These are phyloP conservation scores for Nemoura dubitans DNA, from an alignment of 2,888 invertebrate genomes.

Conservation along the genomic window DNA sequence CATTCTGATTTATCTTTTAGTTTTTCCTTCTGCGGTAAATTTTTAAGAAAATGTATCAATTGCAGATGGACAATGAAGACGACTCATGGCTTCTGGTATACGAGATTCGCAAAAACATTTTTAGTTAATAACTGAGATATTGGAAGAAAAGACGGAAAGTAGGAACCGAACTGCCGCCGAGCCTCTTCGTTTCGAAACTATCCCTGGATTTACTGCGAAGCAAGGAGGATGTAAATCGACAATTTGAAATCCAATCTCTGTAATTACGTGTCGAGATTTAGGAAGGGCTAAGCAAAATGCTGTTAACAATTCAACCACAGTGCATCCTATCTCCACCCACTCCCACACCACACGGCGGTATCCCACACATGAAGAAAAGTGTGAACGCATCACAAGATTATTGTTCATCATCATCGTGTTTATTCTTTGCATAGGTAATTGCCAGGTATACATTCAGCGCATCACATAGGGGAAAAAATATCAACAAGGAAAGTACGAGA, in stretches of 20 bases:
- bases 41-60: not conserved
- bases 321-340: not conserved
- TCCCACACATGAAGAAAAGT: not conserved
- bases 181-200: too few relatives aligned
- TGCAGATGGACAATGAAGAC: not conserved
- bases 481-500: not conserved
- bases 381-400: not conserved
- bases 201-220: not conserved
- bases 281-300: not conserved
- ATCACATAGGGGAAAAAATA: not conserved
- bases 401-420: not conserved
- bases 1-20: not conserved
- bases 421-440: not conserved
- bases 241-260: not conserved
- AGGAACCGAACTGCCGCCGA: not conserved
- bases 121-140: not conserved
- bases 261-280: not conserved
- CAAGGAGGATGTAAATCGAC: not conserved
- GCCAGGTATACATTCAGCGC: not conserved
- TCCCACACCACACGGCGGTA: not conserved
- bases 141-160: not conserved
- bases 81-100: not conserved
- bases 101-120: not conserved
- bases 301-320: not conserved
- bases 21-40: not conserved